Evolutionary conservation across 2,888 invertebrate species (phyloP), one percentile per base, ranked within the genome.

Genomic region (Pemphredon lugubris): DNA sequence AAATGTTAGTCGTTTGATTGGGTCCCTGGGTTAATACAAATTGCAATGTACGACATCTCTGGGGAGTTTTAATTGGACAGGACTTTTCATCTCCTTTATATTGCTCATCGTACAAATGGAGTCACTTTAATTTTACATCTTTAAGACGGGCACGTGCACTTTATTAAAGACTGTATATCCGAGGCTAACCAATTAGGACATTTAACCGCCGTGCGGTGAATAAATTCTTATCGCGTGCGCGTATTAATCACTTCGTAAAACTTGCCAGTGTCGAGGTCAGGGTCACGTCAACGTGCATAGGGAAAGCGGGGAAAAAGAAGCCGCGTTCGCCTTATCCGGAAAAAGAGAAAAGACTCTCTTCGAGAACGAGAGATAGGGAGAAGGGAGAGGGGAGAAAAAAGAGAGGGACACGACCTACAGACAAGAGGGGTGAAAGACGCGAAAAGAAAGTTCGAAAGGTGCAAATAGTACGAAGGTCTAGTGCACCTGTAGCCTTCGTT

Each of bases 301-400:
- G 71, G 73, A 73, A 73, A 65, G 70, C 65, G 42, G 37, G 47
- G 57, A 39, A 60, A 57, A 65, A 73, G 73, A 73, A 73, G 71
- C 72, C 50, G 21, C 23, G 42, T 7, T 48, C 42, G 16, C 70
- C 53, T 39, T 65, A 55, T 53, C 42, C 18, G 51, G 44, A 2
- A 54, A 51, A 51, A 32, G 73, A 70, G 73, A 73, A 71, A 71
- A 65, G 65, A 30, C 64, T 34, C 51, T 47, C 58, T 32, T 4
- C 9, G 4, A 13, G 37, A 39, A 40, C 40, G 39, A 13, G 18
- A 11, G 40, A 39, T 16, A 18, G 18, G 21, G 44, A 23, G 11
- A 21, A 20, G 23, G 7, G 34, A 34, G 34, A n/a, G n/a, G 39
- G 6, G 18, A 11, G 40, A 39, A 11, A 18, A 6, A 11, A 23